These are phyloP conservation scores for Caenorhabditis tropicalis DNA, from an alignment of 1,140 invertebrate genomes.

Conservation along the genomic window DNA sequence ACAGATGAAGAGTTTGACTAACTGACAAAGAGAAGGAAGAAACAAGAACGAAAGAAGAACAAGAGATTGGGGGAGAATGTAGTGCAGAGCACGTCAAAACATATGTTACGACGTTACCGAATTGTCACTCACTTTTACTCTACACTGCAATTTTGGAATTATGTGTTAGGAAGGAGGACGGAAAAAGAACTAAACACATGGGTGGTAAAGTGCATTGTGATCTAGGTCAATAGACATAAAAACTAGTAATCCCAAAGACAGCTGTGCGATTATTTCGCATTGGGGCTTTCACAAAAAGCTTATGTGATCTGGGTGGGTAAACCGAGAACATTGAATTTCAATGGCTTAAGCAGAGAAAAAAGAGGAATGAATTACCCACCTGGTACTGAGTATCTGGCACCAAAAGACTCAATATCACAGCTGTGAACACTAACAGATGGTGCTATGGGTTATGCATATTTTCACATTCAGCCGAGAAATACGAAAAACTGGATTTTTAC, in stretches of 20 bases:
- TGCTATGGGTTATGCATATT: neutral
- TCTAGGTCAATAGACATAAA: neutral
- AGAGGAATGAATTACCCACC: neutral
- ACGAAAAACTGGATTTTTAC: neutral
- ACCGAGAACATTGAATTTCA: neutral
- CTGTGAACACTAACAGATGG: neutral
- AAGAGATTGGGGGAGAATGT: neutral
- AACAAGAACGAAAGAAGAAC: neutral
- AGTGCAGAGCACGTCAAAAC: neutral
- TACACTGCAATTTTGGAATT: neutral
- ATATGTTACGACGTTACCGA: neutral
- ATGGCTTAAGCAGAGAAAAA: neutral
- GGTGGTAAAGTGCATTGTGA: slow-evolving; percentile 3
- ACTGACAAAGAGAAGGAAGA: neutral
- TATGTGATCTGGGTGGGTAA: neutral
- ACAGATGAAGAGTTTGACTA: slow-evolving; percentile 18
- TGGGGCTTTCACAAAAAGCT: neutral
- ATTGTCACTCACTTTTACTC: neutral
- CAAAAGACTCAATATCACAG: neutral
- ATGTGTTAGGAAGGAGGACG: neutral
- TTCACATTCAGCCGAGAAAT: neutral
- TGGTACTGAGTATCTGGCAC: slow-evolving; percentile 5
- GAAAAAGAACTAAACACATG: neutral
- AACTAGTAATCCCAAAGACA: slow-evolving; percentile 22
- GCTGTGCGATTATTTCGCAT: neutral